Base-by-base conservation (phyloP, 2,888 invertebrate genomes). In the Melinaea marsaeus region DNA sequence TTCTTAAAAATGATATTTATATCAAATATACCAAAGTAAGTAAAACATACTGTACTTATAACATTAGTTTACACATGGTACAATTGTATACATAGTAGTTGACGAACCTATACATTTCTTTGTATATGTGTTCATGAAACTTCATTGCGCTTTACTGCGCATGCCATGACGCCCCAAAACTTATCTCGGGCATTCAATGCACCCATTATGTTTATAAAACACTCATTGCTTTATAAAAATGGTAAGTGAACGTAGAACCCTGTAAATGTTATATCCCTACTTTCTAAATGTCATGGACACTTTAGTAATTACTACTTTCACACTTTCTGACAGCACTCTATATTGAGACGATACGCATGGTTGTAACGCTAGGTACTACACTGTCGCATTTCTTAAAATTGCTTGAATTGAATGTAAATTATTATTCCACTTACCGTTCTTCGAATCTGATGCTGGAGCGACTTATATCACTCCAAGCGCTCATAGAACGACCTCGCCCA, bases 391-490 rank as follows among this genome's bases (percentile, higher is more conserved):
- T 35, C 45, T 47, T 46, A 58, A 34, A 35, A 55, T 34, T n/a
- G 34, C 22, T 58, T 22, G 37, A 11, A 42, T 58, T 47, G 5
- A 32, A 34, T 13, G 34, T 13, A 47, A 35, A 56, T 32, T 5
- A 42, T n/a, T 11, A 56, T 32, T 32, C 32, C 32, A 83, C 85
- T 81, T 59, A 95, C 95, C 95, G 94, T 82, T 95, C 95, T 72
- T 95, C 95, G 77, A 95, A 92, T 75, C 94, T 93, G 91, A 95
- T 95, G 80, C 95, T 96, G 72, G 95, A 95, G 63, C 96, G 92
- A 76, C 96, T 96, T 79, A 96, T 94, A 79, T 96, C 96, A 77
- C 96, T 96, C 96, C 96, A 96, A 48, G 95, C 96, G 78, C 96
- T 96, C 95, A 96, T 95, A 70, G 96, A 96, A 47, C 94, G 91